These are phyloP conservation scores for Chrysocyon brachyurus DNA, from an alignment of 2,797 vertebrate species.

Conservation along the genomic window DNA sequence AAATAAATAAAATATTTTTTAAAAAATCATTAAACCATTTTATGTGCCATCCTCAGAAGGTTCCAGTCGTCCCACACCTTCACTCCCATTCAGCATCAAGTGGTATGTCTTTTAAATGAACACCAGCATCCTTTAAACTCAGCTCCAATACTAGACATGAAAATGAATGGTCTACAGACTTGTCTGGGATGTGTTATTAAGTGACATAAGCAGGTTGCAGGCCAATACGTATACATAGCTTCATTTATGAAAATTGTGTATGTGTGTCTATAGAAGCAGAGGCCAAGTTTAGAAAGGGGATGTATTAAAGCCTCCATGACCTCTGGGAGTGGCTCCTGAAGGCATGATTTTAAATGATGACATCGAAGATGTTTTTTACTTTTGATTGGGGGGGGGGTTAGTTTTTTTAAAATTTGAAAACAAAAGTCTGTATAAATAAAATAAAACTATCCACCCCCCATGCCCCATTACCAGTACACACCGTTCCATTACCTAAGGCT, in stretches of 20 bases:
- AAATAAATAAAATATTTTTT: too few species aligned
- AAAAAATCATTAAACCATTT: background rate
- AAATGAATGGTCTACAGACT: background rate
- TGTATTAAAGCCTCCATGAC: background rate
- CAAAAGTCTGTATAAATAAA: background rate
- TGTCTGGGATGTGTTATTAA: background rate
- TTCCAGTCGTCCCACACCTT: background rate
- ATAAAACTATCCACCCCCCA: background rate
- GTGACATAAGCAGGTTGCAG: background rate
- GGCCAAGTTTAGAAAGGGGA: background rate
- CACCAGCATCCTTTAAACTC: constrained; percentile 12
- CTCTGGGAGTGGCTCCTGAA: background rate
- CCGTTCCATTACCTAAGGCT: constrained; percentile 53
- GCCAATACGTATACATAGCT: background rate
- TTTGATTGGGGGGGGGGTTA: constrained; percentile 25
- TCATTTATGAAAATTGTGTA: background rate
- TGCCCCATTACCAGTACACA: background rate
- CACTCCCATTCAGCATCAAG: background rate
- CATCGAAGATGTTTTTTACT: background rate
- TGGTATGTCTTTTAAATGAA: background rate
- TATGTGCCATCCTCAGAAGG: background rate
- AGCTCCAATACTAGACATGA: background rate
- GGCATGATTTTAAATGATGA: background rate
- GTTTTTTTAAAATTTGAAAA: background rate
- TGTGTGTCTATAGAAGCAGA: background rate